These are phyloP conservation scores for Agrilus planipennis DNA, from an alignment of 1,140 invertebrate genomes.

Conservation along the genomic window DNA sequence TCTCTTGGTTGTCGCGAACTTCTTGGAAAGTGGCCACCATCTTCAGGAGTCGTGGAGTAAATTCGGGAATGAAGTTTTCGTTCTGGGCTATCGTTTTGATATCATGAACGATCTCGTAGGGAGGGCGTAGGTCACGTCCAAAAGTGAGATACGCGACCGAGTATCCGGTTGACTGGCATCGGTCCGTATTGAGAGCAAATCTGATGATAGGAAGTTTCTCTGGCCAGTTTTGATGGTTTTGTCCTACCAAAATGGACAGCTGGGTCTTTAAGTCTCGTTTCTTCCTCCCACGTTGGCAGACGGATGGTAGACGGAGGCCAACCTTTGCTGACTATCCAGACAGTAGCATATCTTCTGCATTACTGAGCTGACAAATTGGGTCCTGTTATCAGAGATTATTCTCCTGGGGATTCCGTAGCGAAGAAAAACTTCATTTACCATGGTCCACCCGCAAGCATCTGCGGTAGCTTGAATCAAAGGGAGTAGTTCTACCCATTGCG, in stretches of 20 bases:
- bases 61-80: background rate
- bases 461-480: no score
- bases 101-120: background rate
- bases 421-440: no score
- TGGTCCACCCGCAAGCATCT: no score
- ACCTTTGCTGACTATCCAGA: background rate
- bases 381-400: no score
- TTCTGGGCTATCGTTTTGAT: background rate
- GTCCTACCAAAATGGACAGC: background rate
- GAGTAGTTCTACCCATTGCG: no score
- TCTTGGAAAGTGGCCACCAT: background rate
- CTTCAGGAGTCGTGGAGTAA: background rate
- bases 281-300: no score
- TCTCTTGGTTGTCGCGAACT: background rate
- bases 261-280: no score
- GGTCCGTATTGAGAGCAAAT: background rate
- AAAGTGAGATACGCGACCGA: background rate
- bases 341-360: background rate
- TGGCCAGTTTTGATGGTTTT: background rate
- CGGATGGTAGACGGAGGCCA: background rate
- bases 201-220: no score
- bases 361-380: no score
- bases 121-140: background rate
- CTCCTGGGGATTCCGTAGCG: no score
- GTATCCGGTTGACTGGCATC: background rate